These are phyloP conservation scores for Salvator merianae DNA, from an alignment of 2,113 vertebrate species.

Conservation along the genomic window DNA sequence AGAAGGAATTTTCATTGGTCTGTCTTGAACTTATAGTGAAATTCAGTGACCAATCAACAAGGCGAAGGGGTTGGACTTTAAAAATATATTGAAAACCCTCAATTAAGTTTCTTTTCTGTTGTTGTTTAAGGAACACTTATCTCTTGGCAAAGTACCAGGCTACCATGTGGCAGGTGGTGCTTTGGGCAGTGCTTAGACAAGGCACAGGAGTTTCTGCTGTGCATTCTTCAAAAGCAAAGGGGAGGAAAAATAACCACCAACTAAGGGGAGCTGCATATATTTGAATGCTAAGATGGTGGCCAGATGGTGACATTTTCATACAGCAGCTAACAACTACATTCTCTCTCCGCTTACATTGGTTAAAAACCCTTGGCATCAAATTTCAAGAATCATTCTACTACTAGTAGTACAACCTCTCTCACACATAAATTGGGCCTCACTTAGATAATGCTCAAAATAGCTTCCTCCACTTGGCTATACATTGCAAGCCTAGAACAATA, in stretches of 20 bases:
- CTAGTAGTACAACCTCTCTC: background rate
- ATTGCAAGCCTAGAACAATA: background rate
- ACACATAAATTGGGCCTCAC: background rate
- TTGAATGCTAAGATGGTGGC: constrained; percentile 29
- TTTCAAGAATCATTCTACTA: background rate
- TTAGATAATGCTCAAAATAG: background rate
- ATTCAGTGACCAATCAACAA: background rate
- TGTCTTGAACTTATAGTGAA: constrained; percentile 9
- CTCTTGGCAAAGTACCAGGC: constrained; percentile 53
- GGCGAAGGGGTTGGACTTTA: constrained; percentile 28
- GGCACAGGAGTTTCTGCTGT: constrained; percentile 67
- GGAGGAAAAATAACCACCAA: background rate
- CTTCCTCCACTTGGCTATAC: background rate
- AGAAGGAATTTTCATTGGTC: constrained; percentile 26
- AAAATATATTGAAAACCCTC: constrained; percentile 48
- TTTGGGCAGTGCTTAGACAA: constrained; percentile 72
- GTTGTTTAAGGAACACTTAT: constrained; percentile 68
- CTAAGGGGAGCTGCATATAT: background rate
- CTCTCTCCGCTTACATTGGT: constrained; percentile 30
- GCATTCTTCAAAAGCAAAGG: constrained; percentile 43
- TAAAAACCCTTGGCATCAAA: background rate
- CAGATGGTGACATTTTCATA: background rate
- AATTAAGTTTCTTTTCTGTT: constrained; percentile 24
- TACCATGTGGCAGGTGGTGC: constrained; percentile 57
- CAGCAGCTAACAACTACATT: constrained; percentile 5